Percentiles rank a stretch among this genome's conserved stretches.
phyloP scores from a whole-genome alignment of 2,888 invertebrate genomes.

The Hetaerina titia region DNA sequence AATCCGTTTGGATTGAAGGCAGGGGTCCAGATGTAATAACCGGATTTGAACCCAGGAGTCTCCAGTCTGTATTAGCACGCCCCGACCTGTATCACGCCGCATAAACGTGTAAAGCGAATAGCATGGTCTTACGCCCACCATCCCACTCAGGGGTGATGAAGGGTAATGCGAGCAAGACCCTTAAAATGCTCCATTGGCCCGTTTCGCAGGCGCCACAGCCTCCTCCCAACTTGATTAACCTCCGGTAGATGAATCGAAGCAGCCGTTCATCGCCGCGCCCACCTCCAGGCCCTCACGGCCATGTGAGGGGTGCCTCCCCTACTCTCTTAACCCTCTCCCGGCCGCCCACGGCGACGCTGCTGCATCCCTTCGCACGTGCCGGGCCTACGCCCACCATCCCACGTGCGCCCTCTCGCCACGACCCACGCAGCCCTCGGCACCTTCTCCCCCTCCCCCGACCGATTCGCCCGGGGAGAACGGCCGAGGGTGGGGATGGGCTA shows the following conservation, averaged over 20 bases:
- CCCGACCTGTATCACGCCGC: too few species aligned
- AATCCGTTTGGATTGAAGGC: too few species aligned
- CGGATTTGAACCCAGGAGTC: too few species aligned
- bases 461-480: too few species aligned
- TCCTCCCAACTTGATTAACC: not conserved
- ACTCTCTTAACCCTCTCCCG: not conserved
- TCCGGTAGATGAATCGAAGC: not conserved
- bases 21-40: too few species aligned
- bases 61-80: too few species aligned
- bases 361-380: not conserved
- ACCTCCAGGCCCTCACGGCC: not conserved
- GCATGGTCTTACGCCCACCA: not conserved
- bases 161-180: not conserved
- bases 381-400: not conserved
- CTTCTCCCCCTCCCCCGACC: not conserved
- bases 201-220: not conserved
- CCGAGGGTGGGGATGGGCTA: too few species aligned
- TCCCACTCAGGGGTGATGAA: not conserved
- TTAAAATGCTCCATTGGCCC: not conserved
- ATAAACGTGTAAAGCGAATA: too few species aligned
- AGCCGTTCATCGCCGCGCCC: too few species aligned
- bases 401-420: not conserved
- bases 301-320: not conserved
- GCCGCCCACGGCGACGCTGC: not conserved
- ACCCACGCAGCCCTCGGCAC: not conserved